A percentile compares a stretch with the other conserved stretches of the same genome.
Evolutionary conservation across 2,797 vertebrate species (phyloP).

Genomic region (Sylvia borin): DNA sequence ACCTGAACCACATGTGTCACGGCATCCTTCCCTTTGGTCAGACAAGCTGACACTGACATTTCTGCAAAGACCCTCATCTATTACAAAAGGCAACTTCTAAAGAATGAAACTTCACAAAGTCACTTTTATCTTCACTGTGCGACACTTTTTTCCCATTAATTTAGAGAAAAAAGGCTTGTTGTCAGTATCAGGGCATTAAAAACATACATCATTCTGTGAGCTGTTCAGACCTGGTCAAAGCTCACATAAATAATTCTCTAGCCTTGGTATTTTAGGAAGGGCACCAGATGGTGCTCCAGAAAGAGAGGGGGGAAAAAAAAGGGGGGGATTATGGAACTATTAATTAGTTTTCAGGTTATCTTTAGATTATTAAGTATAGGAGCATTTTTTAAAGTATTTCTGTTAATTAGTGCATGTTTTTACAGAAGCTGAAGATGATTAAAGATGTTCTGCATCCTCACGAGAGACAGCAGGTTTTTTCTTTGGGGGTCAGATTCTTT

Average conservation of each 20-base stretch:
- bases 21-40: background rate
- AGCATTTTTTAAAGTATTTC: background rate
- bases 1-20: fast-evolving
- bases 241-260: slow-evolving; percentile 54
- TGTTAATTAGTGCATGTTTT: background rate
- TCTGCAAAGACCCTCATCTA: background rate
- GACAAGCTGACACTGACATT: background rate
- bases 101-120: slow-evolving; percentile 46
- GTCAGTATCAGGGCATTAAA: slow-evolving; percentile 46
- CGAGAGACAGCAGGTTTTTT: background rate
- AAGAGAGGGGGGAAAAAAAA: background rate
- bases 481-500: background rate
- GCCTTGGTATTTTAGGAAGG: slow-evolving; percentile 35
- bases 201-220: slow-evolving; percentile 43
- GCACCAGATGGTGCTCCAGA: slow-evolving; percentile 45
- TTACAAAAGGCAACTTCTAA: background rate
- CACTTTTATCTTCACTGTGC: slow-evolving; percentile 10
- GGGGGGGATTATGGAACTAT: background rate
- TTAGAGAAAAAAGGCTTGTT: slow-evolving; percentile 45
- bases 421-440: background rate
- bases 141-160: slow-evolving; percentile 54
- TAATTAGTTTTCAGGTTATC: slow-evolving; percentile 27
- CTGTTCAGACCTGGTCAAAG: slow-evolving; percentile 43
- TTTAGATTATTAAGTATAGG: background rate
- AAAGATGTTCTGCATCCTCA: background rate